Evolutionary conservation across 1,140 invertebrate genomes (phyloP).

Genomic region (Sesamia nonagrioides): DNA sequence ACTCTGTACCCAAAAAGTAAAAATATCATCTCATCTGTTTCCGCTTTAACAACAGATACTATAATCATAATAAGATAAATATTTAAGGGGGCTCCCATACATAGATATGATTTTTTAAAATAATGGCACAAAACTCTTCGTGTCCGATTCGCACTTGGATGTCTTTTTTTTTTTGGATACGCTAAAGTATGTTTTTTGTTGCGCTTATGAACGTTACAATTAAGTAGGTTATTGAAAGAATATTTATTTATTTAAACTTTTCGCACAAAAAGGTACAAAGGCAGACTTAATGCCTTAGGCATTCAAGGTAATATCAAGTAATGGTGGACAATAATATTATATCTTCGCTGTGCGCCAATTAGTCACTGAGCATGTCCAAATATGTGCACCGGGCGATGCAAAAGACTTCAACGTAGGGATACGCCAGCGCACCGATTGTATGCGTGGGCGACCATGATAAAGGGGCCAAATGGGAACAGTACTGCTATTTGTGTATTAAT

Average conservation of each 20-base stretch:
- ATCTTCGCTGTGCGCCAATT: not conserved
- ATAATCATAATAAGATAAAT: too few relatives aligned
- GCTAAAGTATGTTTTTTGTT: not conserved
- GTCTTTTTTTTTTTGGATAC: too few relatives aligned
- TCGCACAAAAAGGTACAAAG: too few relatives aligned
- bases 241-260: not conserved
- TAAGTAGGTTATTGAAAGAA: not conserved
- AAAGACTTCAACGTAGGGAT: slow-evolving; percentile 62
- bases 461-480: slow-evolving; percentile 32
- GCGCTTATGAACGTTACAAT: not conserved
- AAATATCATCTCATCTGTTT: too few relatives aligned
- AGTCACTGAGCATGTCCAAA: slow-evolving; percentile 39
- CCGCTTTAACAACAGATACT: too few relatives aligned
- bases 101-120: too few relatives aligned
- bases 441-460: slow-evolving; percentile 49
- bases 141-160: too few relatives aligned
- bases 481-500: slow-evolving; percentile 9
- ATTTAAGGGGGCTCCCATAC: too few relatives aligned
- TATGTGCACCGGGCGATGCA: slow-evolving; percentile 52
- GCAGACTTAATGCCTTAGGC: too few relatives aligned
- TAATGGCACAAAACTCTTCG: too few relatives aligned
- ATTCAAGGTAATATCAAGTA: too few relatives aligned
- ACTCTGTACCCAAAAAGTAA: too few relatives aligned
- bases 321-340: not conserved
- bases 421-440: slow-evolving; percentile 46